phyloP scores from a whole-genome alignment of 2,888 invertebrate species.

The Palloptera scutellata region DNA sequence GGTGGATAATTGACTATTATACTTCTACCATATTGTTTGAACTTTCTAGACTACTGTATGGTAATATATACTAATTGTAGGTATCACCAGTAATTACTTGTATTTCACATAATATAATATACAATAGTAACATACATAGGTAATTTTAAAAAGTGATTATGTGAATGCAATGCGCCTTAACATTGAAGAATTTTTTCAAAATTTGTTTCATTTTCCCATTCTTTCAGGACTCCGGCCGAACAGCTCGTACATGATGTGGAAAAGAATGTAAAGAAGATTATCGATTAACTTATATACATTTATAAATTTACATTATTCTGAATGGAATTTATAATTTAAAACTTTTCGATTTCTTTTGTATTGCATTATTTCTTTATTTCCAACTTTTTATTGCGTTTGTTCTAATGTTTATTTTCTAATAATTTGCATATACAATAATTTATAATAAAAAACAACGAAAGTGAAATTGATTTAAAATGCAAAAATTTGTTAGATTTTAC shows the following conservation, averaged over 20 bases:
- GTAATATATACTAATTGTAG: neutral
- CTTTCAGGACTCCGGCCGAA: slow-evolving; percentile 48
- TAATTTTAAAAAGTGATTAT: neutral
- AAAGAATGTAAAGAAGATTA: slow-evolving; percentile 50
- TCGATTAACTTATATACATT: slow-evolving; percentile 38
- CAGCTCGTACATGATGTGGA: slow-evolving; percentile 51
- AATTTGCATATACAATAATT: neutral
- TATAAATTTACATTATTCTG: neutral
- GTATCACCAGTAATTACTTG: too few species aligned
- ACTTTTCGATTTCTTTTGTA: neutral
- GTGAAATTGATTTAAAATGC: slow-evolving; percentile 14
- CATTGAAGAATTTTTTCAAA: neutral
- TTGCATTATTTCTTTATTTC: neutral
- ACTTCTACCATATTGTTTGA: too few species aligned
- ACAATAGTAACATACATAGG: slow-evolving; percentile 6
- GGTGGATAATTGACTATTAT: too few species aligned
- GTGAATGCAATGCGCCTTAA: neutral
- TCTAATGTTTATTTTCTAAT: neutral
- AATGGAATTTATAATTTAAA: neutral
- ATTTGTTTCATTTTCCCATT: neutral
- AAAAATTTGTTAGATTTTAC: neutral
- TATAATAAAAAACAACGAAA: slow-evolving; percentile 37
- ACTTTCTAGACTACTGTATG: too few species aligned
- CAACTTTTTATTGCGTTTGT: neutral
- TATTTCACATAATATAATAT: too few species aligned